Evolutionary conservation across 2,113 vertebrate species (phyloP).

Genomic region (Manacus vitellinus): DNA sequence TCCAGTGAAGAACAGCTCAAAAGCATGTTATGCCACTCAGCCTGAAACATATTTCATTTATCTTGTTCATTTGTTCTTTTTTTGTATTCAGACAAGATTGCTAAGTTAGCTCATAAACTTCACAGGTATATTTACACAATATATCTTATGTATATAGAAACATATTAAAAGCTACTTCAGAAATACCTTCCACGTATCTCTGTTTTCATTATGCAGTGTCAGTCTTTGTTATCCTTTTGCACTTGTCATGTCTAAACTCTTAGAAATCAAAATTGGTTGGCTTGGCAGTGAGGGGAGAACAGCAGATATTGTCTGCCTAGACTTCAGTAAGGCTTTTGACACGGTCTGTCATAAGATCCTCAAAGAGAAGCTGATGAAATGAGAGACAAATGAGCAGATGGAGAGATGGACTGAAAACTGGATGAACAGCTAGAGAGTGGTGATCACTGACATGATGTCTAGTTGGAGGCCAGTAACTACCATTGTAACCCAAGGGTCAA

Average conservation of each 20-base stretch:
- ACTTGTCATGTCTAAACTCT: background rate
- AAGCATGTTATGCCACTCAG: background rate
- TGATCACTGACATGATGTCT: background rate
- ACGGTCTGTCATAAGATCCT: background rate
- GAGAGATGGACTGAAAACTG: background rate
- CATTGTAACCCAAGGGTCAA: fast-evolving
- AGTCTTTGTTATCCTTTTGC: background rate
- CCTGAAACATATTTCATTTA: background rate
- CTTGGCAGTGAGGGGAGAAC: background rate
- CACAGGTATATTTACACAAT: background rate
- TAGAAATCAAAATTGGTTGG: background rate
- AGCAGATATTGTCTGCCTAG: background rate
- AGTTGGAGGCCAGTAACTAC: background rate
- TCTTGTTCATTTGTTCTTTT: background rate
- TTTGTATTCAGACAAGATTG: background rate
- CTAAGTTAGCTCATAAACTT: background rate
- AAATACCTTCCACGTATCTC: background rate
- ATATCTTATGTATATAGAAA: background rate
- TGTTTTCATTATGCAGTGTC: background rate
- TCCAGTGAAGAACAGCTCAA: background rate
- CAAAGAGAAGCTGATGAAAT: background rate
- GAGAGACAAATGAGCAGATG: background rate
- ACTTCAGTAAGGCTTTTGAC: background rate
- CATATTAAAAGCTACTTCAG: background rate
- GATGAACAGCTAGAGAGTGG: background rate